These are phyloP conservation scores for Nothura maculosa DNA, from an alignment of 2,797 vertebrate species.

Conservation along the genomic window DNA sequence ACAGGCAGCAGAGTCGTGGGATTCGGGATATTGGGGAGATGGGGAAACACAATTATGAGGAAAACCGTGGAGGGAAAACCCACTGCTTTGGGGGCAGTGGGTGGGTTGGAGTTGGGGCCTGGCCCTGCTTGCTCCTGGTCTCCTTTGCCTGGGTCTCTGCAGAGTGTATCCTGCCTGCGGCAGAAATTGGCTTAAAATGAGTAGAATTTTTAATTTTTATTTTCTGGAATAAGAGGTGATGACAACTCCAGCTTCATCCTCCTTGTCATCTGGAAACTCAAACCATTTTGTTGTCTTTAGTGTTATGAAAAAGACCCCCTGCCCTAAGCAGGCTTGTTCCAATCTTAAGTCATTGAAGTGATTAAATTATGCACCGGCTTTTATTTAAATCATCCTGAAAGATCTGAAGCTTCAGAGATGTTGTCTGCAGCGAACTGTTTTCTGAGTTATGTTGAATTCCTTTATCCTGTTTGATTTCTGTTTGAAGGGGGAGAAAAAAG, in stretches of 20 bases:
- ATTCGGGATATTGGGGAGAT: fast-evolving
- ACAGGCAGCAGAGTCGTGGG: not conserved
- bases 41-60: too few relatives aligned
- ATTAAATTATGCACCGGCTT: not conserved
- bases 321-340: not conserved
- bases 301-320: not conserved
- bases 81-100: not conserved
- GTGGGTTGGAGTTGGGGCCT: not conserved
- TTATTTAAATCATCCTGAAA: not conserved
- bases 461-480: not conserved
- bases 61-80: too few relatives aligned
- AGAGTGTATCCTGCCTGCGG: too few relatives aligned
- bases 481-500: not conserved
- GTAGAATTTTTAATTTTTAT: not conserved
- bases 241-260: not conserved
- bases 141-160: not conserved
- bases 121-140: too few relatives aligned
- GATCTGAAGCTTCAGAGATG: not conserved
- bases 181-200: not conserved
- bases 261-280: not conserved
- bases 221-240: not conserved
- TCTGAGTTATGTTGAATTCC: not conserved
- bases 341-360: not conserved
- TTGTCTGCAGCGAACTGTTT: not conserved
- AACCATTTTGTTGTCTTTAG: not conserved